Evolutionary conservation across 2,888 invertebrate genomes (phyloP), one percentile per base, ranked within the genome.

Genomic region (Sphaerophoria rueppellii): DNA sequence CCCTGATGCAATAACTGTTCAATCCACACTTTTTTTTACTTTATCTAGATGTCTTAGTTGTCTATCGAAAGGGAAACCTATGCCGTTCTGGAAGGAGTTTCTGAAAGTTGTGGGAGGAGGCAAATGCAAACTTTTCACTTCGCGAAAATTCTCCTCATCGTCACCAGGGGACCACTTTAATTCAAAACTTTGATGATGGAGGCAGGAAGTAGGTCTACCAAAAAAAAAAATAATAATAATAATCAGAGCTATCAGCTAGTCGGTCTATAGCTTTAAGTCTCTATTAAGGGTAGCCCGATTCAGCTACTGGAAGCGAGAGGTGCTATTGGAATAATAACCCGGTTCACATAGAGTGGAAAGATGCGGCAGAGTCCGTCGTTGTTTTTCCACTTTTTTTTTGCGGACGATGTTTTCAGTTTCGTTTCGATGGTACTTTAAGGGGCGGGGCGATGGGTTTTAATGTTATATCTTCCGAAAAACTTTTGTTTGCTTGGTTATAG

Each of bases 251-350:
- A 48, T 40, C 24, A 24, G 1, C 24, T 24, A 1, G 24, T 24
- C 24, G 24, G 24, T 24, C 1, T 24, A 24, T 37, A 50, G 54
- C 54, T 67, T 40, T 14, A 46, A 74, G 37, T 43, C 35, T 32
- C 37, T 24, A 24, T 24, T 55, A 35, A 54, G 69, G 72, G 50
- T 70, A 43, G 40, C 6, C 24, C 1, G 24, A 24, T 24, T 2
- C 24, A 82, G 48, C 24, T 48, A 57, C 57, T 55, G 63, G 9
- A 16, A 61, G 50, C 24, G n/a, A 1, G 2, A 67, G 80, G 72
- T 61, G 48, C 83, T 71, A 83, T 83, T 67, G 83, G 80, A 71
- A 80, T 80, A 71, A 72, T 83, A 80, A 83, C 80, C 80, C 75
- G 61, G 48, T 83, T 63, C 46, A 34, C 70, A 55, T 76, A 16